phyloP scores from a whole-genome alignment of 2,113 vertebrate genomes.

The Setophaga petechia region DNA sequence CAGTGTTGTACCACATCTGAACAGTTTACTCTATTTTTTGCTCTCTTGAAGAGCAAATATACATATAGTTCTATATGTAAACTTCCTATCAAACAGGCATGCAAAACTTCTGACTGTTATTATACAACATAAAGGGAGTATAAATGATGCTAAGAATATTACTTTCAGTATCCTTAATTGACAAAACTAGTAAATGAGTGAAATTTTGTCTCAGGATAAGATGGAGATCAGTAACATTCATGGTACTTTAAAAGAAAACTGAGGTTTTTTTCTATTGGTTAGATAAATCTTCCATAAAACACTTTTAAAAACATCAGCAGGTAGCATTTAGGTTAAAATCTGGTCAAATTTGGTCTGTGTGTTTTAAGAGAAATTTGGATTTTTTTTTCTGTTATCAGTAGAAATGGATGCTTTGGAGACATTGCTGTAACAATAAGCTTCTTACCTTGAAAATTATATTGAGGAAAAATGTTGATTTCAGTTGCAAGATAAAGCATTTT shows the following conservation, averaged over 20 bases:
- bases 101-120: not conserved
- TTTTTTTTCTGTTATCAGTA: not conserved
- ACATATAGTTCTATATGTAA: not conserved
- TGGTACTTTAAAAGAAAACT: not conserved
- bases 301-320: accelerated
- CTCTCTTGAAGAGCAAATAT: not conserved
- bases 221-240: not conserved
- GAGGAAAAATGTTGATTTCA: not conserved
- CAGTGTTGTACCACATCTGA: not conserved
- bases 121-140: not conserved
- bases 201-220: not conserved
- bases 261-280: not conserved
- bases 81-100: not conserved
- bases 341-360: not conserved
- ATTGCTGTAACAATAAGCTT: not conserved
- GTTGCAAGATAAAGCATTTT: not conserved
- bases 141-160: not conserved
- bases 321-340: not conserved
- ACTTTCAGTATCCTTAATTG: not conserved
- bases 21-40: not conserved
- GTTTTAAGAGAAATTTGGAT: not conserved
- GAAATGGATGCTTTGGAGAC: not conserved
- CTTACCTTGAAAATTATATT: not conserved
- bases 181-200: not conserved
- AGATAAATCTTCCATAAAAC: not conserved